Base-by-base conservation (phyloP, 2,113 vertebrate genomes). In the Cervus canadensis region DNA sequence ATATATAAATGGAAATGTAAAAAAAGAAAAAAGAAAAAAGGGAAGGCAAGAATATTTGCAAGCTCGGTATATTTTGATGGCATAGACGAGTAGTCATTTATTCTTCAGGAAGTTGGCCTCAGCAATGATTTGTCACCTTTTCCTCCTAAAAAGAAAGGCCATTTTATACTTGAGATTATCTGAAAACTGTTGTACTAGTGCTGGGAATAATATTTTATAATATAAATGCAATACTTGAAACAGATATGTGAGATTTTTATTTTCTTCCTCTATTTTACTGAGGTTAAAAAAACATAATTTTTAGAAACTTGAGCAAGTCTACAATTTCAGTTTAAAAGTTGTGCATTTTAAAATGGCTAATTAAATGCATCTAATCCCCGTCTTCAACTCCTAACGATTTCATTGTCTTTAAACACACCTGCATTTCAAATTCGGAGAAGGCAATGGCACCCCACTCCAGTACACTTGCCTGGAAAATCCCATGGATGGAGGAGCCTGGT, bases 1-100 rank as follows among this genome's bases (percentile, higher is more conserved):
- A 97, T 97, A 97, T 98, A 98, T 13, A 64, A 36, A 71, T 57
- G 79, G 82, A 98, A 98, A 98, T 95, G 36, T 96, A 95, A 89
- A 97, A 97, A 30, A 30, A 95, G 90, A 8, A 33, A 97, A 96
- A 60, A 95, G 95, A 93, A 97, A 90, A 78, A 96, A 97, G 87
- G 96, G 76, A 96, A 59, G 17, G 91, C 94, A 98, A 87, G 97
- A 82, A 95, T 28, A 96, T 40, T 90, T 97, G 78, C 57, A 98
- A 98, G 28, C 13, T 52, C 54, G 97, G 96, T 86, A 82, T 52
- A 62, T 97, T 87, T 91, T 95, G 52, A 19, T 94, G 95, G 45
- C 82, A 87, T 36, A 93, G 15, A 90, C 59, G 48, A 81, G 89
- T 95, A 87, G 83, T 94, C 93, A 89, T 94, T 62, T 91, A 91